These are phyloP conservation scores for Thymelicus sylvestris DNA, from an alignment of 2,888 invertebrate species.

Conservation along the genomic window DNA sequence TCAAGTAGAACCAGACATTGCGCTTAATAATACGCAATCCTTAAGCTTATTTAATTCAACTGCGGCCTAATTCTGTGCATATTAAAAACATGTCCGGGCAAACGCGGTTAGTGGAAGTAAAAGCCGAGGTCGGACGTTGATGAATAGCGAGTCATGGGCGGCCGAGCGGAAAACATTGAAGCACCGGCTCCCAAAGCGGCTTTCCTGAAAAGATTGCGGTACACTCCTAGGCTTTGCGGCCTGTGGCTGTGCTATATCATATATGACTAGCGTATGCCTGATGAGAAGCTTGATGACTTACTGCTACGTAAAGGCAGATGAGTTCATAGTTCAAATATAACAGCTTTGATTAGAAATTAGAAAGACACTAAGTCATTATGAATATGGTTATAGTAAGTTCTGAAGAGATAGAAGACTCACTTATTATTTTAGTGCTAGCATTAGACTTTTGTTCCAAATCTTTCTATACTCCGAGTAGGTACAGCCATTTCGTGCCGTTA, in stretches of 20 bases:
- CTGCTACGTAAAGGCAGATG: neutral
- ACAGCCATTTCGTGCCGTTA: neutral
- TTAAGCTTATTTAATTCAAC: conserved; percentile 22
- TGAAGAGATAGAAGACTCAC: no score
- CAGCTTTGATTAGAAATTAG: neutral
- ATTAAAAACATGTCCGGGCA: conserved; percentile 33
- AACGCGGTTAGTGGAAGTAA: conserved; percentile 28
- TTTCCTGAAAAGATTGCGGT: conserved; percentile 1
- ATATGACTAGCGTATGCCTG: neutral
- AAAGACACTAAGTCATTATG: no score
- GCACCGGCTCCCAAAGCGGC: conserved; percentile 14
- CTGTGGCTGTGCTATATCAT: neutral
- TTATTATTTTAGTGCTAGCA: no score
- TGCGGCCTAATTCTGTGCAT: conserved; percentile 20
- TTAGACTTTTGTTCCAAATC: no score
- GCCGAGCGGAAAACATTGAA: conserved; percentile 38
- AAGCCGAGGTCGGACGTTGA: conserved; percentile 59
- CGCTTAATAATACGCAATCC: neutral
- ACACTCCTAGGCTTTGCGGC: neutral
- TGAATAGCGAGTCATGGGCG: conserved; percentile 50
- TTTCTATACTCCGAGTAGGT: no score
- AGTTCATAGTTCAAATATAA: neutral
- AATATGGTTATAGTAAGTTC: no score
- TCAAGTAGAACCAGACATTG: neutral
- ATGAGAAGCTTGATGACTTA: neutral